phyloP scores from a whole-genome alignment of 2,888 invertebrate genomes.

The Ectobius pallidus region DNA sequence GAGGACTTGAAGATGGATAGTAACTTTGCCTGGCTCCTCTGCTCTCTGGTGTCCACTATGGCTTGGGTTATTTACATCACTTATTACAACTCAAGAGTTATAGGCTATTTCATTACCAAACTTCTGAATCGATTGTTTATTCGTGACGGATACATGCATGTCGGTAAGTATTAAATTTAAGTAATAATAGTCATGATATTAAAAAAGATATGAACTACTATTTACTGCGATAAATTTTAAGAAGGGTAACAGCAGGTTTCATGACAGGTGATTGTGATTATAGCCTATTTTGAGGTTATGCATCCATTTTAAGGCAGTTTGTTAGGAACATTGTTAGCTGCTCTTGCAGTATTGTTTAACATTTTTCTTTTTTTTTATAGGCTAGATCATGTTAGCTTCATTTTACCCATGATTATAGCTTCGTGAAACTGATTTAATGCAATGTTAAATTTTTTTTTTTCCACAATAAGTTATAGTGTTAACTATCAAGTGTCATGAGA shows the following conservation, averaged over 20 bases:
- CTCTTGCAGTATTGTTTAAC: no score
- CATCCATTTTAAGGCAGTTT: no score
- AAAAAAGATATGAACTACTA: neutral
- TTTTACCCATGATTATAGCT: no score
- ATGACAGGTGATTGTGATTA: no score
- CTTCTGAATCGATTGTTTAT: constrained; percentile 86
- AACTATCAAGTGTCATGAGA: no score
- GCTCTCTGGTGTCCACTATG: constrained; percentile 81
- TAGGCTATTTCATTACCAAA: constrained; percentile 89
- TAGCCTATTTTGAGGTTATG: no score
- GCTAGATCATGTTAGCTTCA: no score
- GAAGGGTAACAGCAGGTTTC: constrained; percentile 6
- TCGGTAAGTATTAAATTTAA: constrained; percentile 75
- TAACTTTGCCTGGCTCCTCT: constrained; percentile 76
- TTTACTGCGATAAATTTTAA: neutral
- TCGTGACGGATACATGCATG: constrained; percentile 85
- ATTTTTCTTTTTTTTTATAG: no score
- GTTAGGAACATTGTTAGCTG: no score
- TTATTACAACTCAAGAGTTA: constrained; percentile 91
- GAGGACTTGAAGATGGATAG: constrained; percentile 80
- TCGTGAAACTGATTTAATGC: no score
- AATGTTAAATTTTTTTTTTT: no score
- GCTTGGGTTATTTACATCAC: constrained; percentile 93
- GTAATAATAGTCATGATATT: neutral
- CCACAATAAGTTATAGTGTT: no score